Evolutionary conservation across 2,113 vertebrate species (phyloP).

Genomic region (Gavialis gangeticus): DNA sequence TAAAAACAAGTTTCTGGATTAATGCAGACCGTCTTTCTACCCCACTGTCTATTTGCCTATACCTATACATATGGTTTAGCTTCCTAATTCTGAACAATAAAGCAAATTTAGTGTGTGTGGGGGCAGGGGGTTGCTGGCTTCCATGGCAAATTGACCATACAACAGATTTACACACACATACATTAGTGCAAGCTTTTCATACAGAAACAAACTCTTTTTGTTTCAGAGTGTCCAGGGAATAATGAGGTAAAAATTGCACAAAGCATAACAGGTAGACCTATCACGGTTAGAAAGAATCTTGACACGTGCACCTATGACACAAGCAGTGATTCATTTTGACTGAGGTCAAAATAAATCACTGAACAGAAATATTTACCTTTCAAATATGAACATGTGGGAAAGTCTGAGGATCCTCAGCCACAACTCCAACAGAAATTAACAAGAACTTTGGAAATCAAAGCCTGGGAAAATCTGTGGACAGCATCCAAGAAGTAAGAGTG

Average conservation of each 20-base stretch:
- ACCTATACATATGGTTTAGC: fast-evolving
- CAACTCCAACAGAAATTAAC: background rate
- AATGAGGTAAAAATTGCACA: background rate
- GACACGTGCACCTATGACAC: too few relatives aligned
- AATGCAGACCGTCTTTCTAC: constrained; percentile 41
- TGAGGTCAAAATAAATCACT: background rate
- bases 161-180: background rate
- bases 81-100: background rate
- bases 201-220: background rate
- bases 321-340: background rate
- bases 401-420: background rate
- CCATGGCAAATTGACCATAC: background rate
- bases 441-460: background rate
- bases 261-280: background rate
- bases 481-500: background rate
- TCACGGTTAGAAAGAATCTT: background rate
- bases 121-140: background rate
- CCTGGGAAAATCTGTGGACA: background rate
- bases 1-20: constrained; percentile 15
- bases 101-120: background rate
- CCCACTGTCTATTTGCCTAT: background rate
- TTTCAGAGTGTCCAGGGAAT: background rate
- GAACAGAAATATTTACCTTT: background rate
- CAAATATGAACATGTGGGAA: background rate
- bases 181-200: background rate